phyloP scores from a whole-genome alignment of 1,140 invertebrate species.

The Drosophila novamexicana region DNA sequence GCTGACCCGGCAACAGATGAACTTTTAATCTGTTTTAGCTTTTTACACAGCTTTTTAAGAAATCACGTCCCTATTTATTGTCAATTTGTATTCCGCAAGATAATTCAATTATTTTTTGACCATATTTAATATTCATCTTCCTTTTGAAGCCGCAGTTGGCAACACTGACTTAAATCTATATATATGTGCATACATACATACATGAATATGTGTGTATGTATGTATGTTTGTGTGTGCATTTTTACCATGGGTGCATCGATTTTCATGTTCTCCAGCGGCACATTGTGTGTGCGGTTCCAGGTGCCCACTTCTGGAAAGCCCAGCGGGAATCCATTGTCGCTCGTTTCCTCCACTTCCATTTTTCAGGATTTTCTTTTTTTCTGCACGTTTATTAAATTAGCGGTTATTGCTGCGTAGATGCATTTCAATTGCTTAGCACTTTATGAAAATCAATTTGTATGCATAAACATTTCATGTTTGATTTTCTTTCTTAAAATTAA shows the following conservation, averaged over 20 bases:
- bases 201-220: background rate
- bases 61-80: too few species aligned
- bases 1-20: too few species aligned
- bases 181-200: background rate
- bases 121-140: too few species aligned
- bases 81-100: too few species aligned
- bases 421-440: conserved; percentile 48
- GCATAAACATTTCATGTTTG: conserved; percentile 52
- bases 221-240: conserved; percentile 5
- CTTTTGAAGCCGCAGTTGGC: too few species aligned
- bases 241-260: conserved; percentile 92
- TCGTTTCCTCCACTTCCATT: conserved; percentile 63
- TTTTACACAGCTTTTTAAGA: too few species aligned
- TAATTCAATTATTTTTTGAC: too few species aligned
- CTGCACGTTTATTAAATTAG: conserved; percentile 33
- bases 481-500: conserved; percentile 51
- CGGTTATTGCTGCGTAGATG: conserved; percentile 18
- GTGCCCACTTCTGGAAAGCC: conserved; percentile 85
- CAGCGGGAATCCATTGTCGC: conserved; percentile 77
- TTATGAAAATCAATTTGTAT: conserved; percentile 44
- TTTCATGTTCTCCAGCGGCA: conserved; percentile 89
- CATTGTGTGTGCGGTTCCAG: conserved; percentile 86
- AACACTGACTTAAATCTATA: background rate
- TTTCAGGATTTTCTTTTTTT: conserved; percentile 27
- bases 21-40: too few species aligned